Conservation (phyloP, 2,888 invertebrate genomes). For the Hydropsyche betteni region DNA sequence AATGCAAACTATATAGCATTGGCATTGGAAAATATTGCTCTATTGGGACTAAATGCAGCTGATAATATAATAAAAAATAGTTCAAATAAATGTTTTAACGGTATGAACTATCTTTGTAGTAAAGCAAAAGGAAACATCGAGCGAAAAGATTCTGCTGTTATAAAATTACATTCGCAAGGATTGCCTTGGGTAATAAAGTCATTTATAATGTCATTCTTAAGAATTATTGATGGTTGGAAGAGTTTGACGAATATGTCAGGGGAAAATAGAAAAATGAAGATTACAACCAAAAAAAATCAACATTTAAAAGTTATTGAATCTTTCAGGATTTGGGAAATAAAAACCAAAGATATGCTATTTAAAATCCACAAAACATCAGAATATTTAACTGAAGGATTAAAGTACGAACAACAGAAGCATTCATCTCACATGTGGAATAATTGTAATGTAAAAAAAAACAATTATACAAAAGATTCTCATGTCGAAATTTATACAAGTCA, state of each 20-base stretch:
- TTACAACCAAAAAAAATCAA: background rate
- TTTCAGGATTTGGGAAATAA: background rate
- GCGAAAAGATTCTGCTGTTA: slow-evolving; percentile 16
- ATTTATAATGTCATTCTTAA: slow-evolving; percentile 15
- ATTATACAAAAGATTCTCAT: too few species aligned
- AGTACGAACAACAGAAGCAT: background rate
- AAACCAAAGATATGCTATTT: background rate
- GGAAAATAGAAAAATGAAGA: background rate
- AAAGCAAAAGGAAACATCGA: slow-evolving; percentile 7
- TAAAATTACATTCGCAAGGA: slow-evolving; percentile 23
- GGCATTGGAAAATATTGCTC: background rate
- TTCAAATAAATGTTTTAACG: background rate
- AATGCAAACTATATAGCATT: background rate
- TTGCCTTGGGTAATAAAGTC: slow-evolving; percentile 30
- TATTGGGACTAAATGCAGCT: background rate
- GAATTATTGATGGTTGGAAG: slow-evolving; percentile 24
- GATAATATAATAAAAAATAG: background rate
- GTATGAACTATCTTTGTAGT: slow-evolving; percentile 16
- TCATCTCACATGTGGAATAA: too few species aligned
- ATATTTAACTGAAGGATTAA: background rate
- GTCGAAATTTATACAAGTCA: too few species aligned
- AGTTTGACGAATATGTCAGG: background rate
- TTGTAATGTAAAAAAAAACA: too few species aligned
- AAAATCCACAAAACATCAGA: background rate
- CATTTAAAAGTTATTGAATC: background rate